Conservation (phyloP, 2,888 invertebrate species). For the Folsomia manolachei region DNA sequence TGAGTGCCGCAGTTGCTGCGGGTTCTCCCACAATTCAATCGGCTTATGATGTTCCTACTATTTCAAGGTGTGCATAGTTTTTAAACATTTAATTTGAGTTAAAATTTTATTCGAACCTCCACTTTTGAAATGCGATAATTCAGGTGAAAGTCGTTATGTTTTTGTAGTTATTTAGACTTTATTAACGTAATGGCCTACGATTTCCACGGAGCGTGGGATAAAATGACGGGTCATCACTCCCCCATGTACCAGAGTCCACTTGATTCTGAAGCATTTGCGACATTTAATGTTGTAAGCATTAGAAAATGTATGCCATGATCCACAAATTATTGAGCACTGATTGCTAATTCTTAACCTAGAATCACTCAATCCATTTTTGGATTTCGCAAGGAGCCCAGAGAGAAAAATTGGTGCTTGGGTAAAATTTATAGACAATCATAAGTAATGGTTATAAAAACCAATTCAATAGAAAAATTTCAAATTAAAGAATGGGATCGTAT, state of each 20-base stretch:
- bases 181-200: constrained; percentile 74
- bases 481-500: neutral
- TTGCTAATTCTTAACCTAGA: too few relatives aligned
- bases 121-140: too few relatives aligned
- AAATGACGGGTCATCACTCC: constrained; percentile 65
- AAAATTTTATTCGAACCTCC: too few relatives aligned
- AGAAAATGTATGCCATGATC: too few relatives aligned
- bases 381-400: neutral
- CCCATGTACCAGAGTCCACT: constrained; percentile 59
- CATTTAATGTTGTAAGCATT: neutral
- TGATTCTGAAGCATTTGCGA: constrained; percentile 49
- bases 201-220: constrained; percentile 66
- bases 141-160: too few relatives aligned
- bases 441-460: neutral
- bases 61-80: too few relatives aligned
- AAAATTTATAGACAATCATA: neutral
- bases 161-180: constrained; percentile 62
- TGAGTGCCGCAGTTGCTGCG: constrained; percentile 63
- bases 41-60: constrained; percentile 63
- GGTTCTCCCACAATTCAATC: constrained; percentile 24
- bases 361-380: neutral
- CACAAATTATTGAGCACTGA: too few relatives aligned
- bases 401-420: neutral
- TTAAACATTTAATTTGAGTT: too few relatives aligned
- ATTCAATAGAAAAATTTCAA: too few relatives aligned